Evolutionary conservation across 2,888 invertebrate species (phyloP), one percentile per base, ranked within the genome.

Genomic region (Rhimphoctona megacephalus): DNA sequence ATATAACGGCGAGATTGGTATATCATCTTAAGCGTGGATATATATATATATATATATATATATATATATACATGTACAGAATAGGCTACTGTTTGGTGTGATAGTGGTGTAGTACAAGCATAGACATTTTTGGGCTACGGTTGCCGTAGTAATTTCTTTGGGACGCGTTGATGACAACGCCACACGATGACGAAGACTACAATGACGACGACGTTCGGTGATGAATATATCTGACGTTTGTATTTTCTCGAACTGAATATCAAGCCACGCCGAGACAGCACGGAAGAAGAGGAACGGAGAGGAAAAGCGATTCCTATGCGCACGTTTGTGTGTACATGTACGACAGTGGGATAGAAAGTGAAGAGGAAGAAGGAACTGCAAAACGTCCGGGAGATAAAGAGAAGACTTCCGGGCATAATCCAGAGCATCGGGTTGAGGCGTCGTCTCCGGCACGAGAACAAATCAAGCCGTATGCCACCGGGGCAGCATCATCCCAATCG

Each of bases 381-480:
- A 82, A 78, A 70, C 77, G 85, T 85, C 83, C 85, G 88, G 87
- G 88, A 87, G 91, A 93, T 92, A 93, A 93, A 93, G 92, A 91
- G 92, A 94, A 93, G 93, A 93, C 93, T 94, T 94, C 93, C 94
- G 93, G 94, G 94, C 94, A 94, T 94, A 94, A 94, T 94, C 92
- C 92, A 91, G 91, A 88, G 77, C 86, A 88, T 84, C 76, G 82
- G 81, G 85, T 87, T 88, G 90, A 89, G 85, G 87, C 88, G 89
- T 91, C 92, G 91, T 88, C 88, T 89, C 73, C 72, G 86, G 90
- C 91, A 91, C 92, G 91, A 91, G 94, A 94, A 94, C 94, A 94
- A 93, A 94, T 94, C 93, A 93, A 93, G 92, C 92, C 89, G 90
- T 89, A 89, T 87, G 89, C 90, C 89, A 89, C 90, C 72, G 61